phyloP scores from a whole-genome alignment of 2,797 vertebrate species.

The Falco concolor region DNA sequence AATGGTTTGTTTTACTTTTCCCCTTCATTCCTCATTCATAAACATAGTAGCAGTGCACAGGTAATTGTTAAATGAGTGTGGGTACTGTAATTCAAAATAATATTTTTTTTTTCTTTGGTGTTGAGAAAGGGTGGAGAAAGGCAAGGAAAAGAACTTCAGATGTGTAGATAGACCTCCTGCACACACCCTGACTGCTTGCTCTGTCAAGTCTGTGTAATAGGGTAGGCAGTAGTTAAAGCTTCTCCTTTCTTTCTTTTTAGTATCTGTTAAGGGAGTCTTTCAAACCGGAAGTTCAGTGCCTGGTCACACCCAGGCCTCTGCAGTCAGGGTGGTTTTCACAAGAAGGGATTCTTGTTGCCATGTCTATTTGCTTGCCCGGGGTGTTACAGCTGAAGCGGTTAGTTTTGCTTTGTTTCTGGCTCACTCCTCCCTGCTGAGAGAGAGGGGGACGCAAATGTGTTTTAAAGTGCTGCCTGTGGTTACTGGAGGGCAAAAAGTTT shows the following conservation, averaged over 20 bases:
- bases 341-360: not conserved
- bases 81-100: not conserved
- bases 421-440: not conserved
- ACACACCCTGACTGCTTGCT: not conserved
- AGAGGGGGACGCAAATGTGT: not conserved
- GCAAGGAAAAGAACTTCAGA: not conserved
- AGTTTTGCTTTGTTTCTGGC: not conserved
- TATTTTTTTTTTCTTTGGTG: not conserved
- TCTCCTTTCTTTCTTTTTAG: not conserved
- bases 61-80: not conserved
- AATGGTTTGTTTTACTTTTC: not conserved
- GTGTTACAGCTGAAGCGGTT: not conserved
- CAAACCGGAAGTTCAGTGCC: not conserved
- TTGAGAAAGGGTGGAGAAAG: not conserved
- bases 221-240: not conserved
- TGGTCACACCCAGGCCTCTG: not conserved
- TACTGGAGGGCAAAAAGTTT: not conserved
- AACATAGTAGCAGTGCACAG: not conserved
- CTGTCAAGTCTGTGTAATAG: not conserved
- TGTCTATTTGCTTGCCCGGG: not conserved
- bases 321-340: not conserved
- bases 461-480: not conserved
- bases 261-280: not conserved
- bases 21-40: not conserved
- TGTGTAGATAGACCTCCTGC: not conserved